Conservation (phyloP, 2,797 vertebrate genomes). For the Pteronotus mesoamericanus region DNA sequence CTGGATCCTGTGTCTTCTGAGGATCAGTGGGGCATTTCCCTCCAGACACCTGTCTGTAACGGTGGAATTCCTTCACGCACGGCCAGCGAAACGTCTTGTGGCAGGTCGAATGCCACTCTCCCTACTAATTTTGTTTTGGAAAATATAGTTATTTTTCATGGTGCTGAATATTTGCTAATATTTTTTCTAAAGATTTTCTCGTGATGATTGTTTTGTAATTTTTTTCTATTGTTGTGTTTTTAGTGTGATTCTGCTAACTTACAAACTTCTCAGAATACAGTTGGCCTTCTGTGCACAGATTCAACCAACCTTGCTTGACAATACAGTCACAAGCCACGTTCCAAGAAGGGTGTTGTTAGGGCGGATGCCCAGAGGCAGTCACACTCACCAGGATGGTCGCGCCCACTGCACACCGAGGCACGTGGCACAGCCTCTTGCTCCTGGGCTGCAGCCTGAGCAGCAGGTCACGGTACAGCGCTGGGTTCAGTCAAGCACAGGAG, state of each 20-base stretch:
- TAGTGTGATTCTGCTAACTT: background rate
- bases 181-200: background rate
- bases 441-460: background rate
- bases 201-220: background rate
- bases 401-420: background rate
- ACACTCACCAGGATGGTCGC: background rate
- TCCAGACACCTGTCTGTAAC: accelerated
- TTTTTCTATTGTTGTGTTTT: background rate
- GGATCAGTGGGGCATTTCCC: background rate
- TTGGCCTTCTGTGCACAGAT: background rate
- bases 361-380: background rate
- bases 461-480: no score
- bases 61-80: no score
- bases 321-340: background rate
- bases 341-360: background rate
- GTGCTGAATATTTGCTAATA: background rate
- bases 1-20: background rate
- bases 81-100: accelerated
- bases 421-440: background rate
- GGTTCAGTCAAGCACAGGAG: background rate
- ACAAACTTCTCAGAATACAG: background rate
- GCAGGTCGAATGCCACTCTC: accelerated
- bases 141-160: background rate
- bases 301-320: background rate
- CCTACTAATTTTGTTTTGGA: background rate